Evolutionary conservation across 2,888 invertebrate species (phyloP), one percentile per base, ranked within the genome.

Genomic region (Drosophila birchii): DNA sequence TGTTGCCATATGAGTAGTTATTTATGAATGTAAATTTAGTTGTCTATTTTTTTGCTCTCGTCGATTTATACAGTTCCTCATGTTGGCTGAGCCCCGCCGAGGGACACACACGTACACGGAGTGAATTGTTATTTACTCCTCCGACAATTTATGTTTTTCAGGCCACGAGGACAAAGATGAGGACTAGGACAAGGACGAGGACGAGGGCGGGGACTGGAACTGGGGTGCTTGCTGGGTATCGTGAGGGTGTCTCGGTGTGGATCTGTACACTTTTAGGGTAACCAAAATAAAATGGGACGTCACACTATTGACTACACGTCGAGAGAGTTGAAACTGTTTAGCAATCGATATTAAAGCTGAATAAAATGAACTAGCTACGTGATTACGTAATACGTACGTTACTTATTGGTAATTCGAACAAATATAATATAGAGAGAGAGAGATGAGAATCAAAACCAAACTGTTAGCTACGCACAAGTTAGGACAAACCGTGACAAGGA

Each of bases 401-500:
- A 80, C 68, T 77, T 80, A 86, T 54, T 73, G 72, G 58, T 56
- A 71, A 61, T 62, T 61, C 64, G 72, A 58, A 63, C 55, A 56
- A 59, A 56, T 44, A 66, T 60, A 54, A 56, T 49, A 56, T 43
- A 66, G 57, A 57, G 26, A 68, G 55, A 47, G 54, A 79, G 74
- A 78, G 69, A 84, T 78, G 67, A 75, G 56, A 70, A 64, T 74
- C 58, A 77, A 79, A 78, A 86, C 78, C 76, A 84, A 78, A 78
- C 68, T 75, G 78, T 86, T 72, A 86, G 78, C 84, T 84, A 84
- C 84, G 76, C 88, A 87, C 83, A 87, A 85, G 76, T 82, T 87
- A 81, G 80, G 70, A 81, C 72, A 67, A 72, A 77, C 73, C 70
- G 83, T 70, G 76, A 53, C 36, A 38, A 38, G 51, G 51, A 53